Conservation (phyloP, 2,797 vertebrate genomes). For the Lindbergichthys nudifrons region DNA sequence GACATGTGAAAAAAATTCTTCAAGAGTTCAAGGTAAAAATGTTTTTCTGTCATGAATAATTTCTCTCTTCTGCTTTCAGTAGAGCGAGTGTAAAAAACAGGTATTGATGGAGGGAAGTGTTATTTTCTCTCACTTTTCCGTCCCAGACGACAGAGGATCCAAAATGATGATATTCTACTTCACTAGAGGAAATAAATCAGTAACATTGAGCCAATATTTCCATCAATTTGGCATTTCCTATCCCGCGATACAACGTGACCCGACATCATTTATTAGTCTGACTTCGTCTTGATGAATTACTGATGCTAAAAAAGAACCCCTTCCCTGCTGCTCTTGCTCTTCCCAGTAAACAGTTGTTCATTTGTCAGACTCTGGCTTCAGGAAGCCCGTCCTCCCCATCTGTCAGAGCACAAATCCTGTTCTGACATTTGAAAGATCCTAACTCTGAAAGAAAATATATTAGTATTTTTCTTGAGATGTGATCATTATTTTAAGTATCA, state of each 20-base stretch:
- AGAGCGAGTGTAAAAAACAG: neutral
- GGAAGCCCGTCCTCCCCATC: slow-evolving; percentile 30
- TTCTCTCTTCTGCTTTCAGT: neutral
- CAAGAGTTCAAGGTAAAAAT: too few relatives aligned
- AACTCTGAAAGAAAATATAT: neutral
- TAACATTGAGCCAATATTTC: neutral
- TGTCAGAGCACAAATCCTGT: slow-evolving; percentile 3
- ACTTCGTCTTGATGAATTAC: slow-evolving; percentile 3
- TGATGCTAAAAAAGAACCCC: neutral
- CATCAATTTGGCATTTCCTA: neutral
- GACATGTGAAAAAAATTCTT: too few relatives aligned
- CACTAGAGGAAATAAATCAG: neutral
- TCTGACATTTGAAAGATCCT: neutral
- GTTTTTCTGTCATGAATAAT: neutral
- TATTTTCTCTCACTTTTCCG: neutral
- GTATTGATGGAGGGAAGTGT: neutral
- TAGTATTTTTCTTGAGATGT: neutral
- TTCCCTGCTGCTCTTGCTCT: slow-evolving; percentile 17
- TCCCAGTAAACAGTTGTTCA: slow-evolving; percentile 28
- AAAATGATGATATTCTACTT: neutral
- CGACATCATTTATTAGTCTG: neutral
- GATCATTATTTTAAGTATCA: neutral
- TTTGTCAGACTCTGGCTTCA: slow-evolving; percentile 12
- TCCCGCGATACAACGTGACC: neutral
- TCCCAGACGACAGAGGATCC: neutral